Evolutionary conservation across 2,113 vertebrate species (phyloP), one percentile per base, ranked within the genome.

Genomic region (Barnardius zonarius): DNA sequence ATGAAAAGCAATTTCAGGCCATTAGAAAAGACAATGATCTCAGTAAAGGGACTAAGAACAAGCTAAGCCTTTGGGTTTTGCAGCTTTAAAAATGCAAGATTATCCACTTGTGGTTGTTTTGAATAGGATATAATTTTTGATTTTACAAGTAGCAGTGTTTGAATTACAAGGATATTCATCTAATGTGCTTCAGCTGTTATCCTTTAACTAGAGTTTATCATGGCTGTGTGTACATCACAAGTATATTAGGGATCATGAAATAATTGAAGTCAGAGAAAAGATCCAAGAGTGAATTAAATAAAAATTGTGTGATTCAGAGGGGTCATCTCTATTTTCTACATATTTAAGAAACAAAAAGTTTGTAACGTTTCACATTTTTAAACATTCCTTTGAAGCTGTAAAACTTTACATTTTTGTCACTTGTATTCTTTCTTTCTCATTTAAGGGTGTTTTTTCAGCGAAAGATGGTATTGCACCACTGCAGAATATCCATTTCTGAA

Each of bases 21-120:
- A 92, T 94, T 92, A 94, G 88, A 91, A 41, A 93, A 90, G 70
- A 92, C 91, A 95, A 91, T 75, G 62, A 83, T 69, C 84, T 83
- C 62, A 84, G 55, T 57, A 84, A 87, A 94, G 69, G 51, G 77
- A 92, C 78, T 72, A 72, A 82, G 48, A 93, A n/a, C 20, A 93
- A 90, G 41, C 39, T 72, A 48, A 92, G 54, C 39, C 39, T 80
- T 90, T 91, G 31, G 13, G 64, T 46, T 93, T 88, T 90, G 12
- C 64, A 90, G 83, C 39, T 94, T 82, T 86, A 73, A 92, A 97
- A 93, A 86, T 80, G 77, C 62, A 84, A 80, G 44, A 66, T 69
- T 81, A 83, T 94, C 39, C 24, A 87, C 22, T 94, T 81, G 41
- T 68, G 23, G 39, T 69, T 95, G 54, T 77, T 95, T 91, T 88